These are phyloP conservation scores for Tinea trinotella DNA, from an alignment of 2,888 invertebrate species.

Conservation along the genomic window DNA sequence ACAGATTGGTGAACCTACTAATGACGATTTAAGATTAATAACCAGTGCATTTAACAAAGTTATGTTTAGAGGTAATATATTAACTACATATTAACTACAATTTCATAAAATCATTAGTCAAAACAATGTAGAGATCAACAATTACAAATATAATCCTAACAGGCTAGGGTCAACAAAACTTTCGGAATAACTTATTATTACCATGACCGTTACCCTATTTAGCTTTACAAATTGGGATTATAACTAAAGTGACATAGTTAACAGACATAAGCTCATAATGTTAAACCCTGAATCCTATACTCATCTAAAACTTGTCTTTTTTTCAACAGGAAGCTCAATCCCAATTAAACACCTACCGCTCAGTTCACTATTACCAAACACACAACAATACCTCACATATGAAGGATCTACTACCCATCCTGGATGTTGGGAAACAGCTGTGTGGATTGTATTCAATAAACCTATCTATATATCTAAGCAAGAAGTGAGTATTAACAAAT, in stretches of 20 bases:
- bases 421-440: constrained; percentile 99
- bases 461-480: constrained; percentile 97
- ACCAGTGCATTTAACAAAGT: constrained; percentile 92
- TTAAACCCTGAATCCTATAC: too few species aligned
- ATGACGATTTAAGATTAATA: constrained; percentile 87
- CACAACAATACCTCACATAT: constrained; percentile 96
- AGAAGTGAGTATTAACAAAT: constrained; percentile 78
- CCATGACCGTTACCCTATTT: too few species aligned
- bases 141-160: too few species aligned
- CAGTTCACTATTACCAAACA: constrained; percentile 89
- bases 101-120: too few species aligned
- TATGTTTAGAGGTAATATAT: constrained; percentile 79
- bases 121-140: too few species aligned
- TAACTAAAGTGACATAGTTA: too few species aligned
- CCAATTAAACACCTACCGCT: constrained; percentile 89
- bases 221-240: too few species aligned
- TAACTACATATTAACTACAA: too few species aligned
- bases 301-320: neutral
- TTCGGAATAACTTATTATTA: too few species aligned
- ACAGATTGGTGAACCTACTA: constrained; percentile 90
- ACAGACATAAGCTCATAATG: too few species aligned
- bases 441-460: constrained; percentile 98
- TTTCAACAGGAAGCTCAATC: constrained; percentile 80
- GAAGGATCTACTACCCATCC: constrained; percentile 98
- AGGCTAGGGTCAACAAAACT: too few species aligned